Evolutionary conservation across 2,888 invertebrate species (phyloP).

Genomic region (Drosophila testacea): DNA sequence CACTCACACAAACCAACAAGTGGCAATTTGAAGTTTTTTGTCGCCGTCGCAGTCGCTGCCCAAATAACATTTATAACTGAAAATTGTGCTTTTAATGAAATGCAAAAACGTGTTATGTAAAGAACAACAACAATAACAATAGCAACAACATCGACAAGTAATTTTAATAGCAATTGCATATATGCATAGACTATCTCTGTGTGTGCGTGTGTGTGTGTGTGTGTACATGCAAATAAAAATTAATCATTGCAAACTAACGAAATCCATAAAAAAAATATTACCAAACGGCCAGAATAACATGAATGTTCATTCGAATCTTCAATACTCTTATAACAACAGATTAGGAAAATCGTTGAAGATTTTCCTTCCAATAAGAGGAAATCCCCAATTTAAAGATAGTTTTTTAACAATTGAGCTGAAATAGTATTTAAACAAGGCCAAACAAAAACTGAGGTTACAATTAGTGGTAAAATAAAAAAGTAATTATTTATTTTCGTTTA

Average conservation of each 20-base stretch:
- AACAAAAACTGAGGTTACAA: too few relatives aligned
- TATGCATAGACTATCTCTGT: constrained; percentile 27
- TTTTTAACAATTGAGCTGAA: too few relatives aligned
- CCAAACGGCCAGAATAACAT: background rate
- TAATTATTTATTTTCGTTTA: too few relatives aligned
- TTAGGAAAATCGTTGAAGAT: background rate
- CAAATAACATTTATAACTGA: constrained; percentile 56
- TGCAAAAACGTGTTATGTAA: constrained; percentile 74
- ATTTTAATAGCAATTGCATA: constrained; percentile 67
- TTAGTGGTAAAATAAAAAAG: too few relatives aligned
- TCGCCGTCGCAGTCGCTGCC: constrained; percentile 37
- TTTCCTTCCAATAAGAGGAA: too few relatives aligned
- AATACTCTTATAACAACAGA: constrained; percentile 23
- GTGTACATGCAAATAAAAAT: constrained; percentile 65
- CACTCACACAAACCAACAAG: constrained; percentile 38
- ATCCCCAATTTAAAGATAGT: too few relatives aligned
- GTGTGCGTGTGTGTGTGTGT: constrained; percentile 23
- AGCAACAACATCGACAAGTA: constrained; percentile 35
- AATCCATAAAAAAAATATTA: constrained; percentile 56
- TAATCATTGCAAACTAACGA: constrained; percentile 67
- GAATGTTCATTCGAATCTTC: constrained; percentile 2
- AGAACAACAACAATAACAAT: constrained; percentile 41
- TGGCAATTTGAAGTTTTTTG: constrained; percentile 38
- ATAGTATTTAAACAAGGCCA: too few relatives aligned
- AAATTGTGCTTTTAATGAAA: constrained; percentile 67